Evolutionary conservation across 2,797 vertebrate species (phyloP).

Genomic region (Dromococcyx pavoninus): DNA sequence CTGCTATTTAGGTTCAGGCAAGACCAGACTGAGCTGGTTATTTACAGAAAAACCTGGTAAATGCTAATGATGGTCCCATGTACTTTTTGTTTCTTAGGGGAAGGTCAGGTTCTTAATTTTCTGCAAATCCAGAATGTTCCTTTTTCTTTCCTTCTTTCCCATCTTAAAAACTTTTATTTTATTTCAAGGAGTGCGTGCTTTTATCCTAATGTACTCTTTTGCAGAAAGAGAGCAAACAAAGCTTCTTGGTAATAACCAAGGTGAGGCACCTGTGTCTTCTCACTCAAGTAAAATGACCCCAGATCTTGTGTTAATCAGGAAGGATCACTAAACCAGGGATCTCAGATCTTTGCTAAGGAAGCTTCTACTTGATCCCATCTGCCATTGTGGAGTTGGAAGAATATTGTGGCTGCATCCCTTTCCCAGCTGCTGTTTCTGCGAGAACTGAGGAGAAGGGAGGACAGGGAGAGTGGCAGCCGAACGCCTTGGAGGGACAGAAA

Average conservation of each 20-base stretch:
- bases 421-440: neutral
- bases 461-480: neutral
- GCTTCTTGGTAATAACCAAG: neutral
- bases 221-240: neutral
- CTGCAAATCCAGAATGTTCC: neutral
- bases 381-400: neutral
- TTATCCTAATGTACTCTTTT: neutral
- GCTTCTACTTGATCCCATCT: neutral
- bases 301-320: neutral
- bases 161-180: neutral
- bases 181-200: neutral
- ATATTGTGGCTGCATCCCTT: neutral
- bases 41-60: neutral
- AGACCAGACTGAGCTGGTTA: neutral
- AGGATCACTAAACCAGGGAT: neutral
- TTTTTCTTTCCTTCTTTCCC: neutral
- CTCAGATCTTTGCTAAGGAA: neutral
- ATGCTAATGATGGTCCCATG: neutral
- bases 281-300: neutral
- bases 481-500: neutral
- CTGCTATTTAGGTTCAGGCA: neutral
- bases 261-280: neutral
- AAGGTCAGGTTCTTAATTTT: fast-evolving
- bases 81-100: neutral
- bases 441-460: neutral